A percentile compares a stretch with the other conserved stretches of the same genome.
Evolutionary conservation across 2,113 vertebrate species (phyloP).

Genomic region (Charina bottae): DNA sequence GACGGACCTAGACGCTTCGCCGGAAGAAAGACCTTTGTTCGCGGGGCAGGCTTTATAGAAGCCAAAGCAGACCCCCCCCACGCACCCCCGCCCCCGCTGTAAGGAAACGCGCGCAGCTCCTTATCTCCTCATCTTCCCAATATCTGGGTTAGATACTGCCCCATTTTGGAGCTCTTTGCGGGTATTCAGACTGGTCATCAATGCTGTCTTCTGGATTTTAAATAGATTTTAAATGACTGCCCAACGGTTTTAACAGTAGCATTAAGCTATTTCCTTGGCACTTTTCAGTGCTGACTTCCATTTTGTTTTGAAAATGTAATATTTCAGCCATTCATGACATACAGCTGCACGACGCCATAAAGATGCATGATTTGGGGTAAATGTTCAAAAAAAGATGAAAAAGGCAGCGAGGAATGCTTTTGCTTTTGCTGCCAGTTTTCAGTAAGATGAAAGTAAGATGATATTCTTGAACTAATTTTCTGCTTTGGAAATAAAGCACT

Average conservation of each 20-base stretch:
- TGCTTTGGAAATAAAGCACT: constrained; percentile 47
- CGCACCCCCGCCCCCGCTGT: neutral
- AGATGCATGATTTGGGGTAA: neutral
- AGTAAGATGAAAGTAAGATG: no score
- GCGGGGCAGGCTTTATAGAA: neutral
- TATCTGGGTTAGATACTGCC: neutral
- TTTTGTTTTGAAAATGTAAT: constrained; percentile 44
- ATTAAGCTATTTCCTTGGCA: neutral
- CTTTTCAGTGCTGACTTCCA: constrained; percentile 48
- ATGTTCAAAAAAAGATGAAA: neutral
- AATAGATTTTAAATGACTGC: neutral
- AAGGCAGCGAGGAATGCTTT: neutral
- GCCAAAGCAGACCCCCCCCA: neutral
- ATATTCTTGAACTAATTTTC: constrained; percentile 40
- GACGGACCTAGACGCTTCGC: neutral
- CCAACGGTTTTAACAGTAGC: neutral
- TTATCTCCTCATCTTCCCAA: neutral
- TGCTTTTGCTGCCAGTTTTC: constrained; percentile 42
- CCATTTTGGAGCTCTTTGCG: neutral
- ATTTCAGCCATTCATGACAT: neutral
- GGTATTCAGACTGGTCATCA: neutral
- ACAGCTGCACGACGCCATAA: neutral
- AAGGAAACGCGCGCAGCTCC: neutral
- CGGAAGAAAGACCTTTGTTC: neutral
- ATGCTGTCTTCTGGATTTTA: neutral